Conservation (phyloP, 2,113 vertebrate species). For the Hippocampus zosterae region DNA sequence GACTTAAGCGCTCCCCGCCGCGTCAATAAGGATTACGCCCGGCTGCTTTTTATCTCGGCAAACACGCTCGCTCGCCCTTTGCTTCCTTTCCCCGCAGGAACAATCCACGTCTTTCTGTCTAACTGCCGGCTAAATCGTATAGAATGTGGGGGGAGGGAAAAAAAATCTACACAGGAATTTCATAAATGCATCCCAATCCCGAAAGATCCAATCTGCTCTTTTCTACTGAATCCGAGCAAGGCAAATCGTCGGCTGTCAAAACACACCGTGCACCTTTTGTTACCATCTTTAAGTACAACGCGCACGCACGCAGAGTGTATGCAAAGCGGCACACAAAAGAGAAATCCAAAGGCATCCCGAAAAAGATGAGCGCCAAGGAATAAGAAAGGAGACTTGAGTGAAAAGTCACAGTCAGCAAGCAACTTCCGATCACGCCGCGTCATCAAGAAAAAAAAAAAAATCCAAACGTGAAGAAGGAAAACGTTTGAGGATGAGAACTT, state of each 20-base stretch:
- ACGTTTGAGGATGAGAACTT: too few species aligned
- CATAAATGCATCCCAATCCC: constrained; percentile 77
- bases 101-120: constrained; percentile 53
- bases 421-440: neutral
- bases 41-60: constrained; percentile 75
- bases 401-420: neutral
- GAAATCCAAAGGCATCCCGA: constrained; percentile 62
- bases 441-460: neutral
- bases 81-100: constrained; percentile 75
- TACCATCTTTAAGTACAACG: constrained; percentile 30
- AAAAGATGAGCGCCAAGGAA: constrained; percentile 50
- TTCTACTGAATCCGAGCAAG: constrained; percentile 68
- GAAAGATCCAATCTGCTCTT: constrained; percentile 74
- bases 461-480: constrained; percentile 56
- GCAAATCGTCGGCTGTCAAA: constrained; percentile 71
- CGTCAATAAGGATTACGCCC: constrained; percentile 80
- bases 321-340: constrained; percentile 70
- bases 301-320: constrained; percentile 47
- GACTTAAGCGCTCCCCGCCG: constrained; percentile 71
- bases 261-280: constrained; percentile 71
- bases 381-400: neutral
- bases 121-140: constrained; percentile 65
- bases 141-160: constrained; percentile 52
- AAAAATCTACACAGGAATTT: constrained; percentile 64
- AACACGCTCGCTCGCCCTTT: constrained; percentile 67